Conservation (phyloP, 37 sponge, comb jelly and placozoan species). For the Hexactinellida sp. region DNA sequence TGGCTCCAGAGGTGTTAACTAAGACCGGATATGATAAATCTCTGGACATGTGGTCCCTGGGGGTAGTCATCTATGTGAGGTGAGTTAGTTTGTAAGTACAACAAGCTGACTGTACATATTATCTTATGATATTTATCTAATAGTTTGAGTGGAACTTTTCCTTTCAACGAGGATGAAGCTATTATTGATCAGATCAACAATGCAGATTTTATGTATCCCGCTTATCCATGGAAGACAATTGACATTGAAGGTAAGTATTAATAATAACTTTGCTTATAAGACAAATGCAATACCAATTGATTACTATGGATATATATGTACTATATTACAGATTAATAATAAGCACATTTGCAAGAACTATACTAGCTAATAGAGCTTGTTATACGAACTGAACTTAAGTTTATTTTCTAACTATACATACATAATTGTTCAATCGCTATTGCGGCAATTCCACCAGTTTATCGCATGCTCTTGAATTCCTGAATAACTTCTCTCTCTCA, state of each 20-base stretch:
- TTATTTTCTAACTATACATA: no score
- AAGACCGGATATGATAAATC: slow-evolving; percentile 84
- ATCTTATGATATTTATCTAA: not conserved
- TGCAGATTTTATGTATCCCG: slow-evolving; percentile 96
- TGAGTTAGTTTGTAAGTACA: slow-evolving; percentile 19
- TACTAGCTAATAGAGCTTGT: no score
- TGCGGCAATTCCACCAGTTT: no score
- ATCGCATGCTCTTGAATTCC: no score
- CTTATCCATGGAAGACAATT: slow-evolving; percentile 84
- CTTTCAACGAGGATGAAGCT: slow-evolving; percentile 98
- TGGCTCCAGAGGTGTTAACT: slow-evolving; percentile 92
- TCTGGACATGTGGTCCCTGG: slow-evolving; percentile 91
- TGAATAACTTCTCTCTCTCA: no score
- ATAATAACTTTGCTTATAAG: not conserved
- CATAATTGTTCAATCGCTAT: no score
- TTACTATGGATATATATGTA: no score
- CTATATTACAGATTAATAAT: no score
- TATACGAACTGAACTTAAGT: no score
- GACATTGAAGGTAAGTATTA: slow-evolving; percentile 47
- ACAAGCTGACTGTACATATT: no score
- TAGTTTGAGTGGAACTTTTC: slow-evolving; percentile 96
- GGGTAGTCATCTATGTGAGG: slow-evolving; percentile 95
- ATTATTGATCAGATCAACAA: slow-evolving; percentile 93
- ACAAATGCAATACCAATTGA: no score
- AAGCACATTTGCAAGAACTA: no score